A percentile compares a stretch with the other conserved stretches of the same genome.
These are phyloP conservation scores for Cryptotis parvus DNA, from an alignment of 2,113 vertebrate species.

Conservation along the genomic window DNA sequence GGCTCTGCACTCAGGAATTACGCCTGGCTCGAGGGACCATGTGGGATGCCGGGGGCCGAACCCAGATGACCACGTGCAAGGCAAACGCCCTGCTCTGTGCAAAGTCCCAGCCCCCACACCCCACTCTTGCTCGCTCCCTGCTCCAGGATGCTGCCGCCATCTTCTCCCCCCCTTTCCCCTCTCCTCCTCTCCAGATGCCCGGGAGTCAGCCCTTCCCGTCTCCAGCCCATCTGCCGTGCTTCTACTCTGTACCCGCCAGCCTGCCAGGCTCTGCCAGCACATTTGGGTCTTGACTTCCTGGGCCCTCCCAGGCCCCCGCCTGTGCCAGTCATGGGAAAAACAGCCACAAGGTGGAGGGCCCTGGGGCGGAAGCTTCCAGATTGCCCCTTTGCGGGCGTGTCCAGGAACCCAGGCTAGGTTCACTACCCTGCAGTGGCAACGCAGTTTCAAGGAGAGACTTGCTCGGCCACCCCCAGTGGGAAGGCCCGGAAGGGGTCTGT, in stretches of 20 bases:
- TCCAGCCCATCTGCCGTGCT: not conserved
- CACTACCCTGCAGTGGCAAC: too few species aligned
- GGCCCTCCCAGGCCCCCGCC: not conserved
- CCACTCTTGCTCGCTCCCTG: too few species aligned
- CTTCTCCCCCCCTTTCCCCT: not conserved
- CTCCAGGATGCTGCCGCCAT: not conserved
- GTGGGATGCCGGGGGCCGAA: too few species aligned
- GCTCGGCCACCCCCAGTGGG: not conserved
- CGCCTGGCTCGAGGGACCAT: too few species aligned
- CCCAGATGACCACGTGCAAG: too few species aligned
- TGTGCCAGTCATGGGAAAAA: not conserved
- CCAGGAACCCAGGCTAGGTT: not conserved
- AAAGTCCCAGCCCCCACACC: not conserved
- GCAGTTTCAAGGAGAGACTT: not conserved
- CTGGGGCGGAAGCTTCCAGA: rapidly evolving
- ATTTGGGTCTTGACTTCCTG: not conserved
- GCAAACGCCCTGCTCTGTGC: too few species aligned
- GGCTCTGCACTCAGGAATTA: too few species aligned
- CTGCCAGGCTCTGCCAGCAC: slow-evolving; percentile 11
- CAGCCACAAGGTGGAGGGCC: not conserved
- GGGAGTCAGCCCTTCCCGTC: not conserved
- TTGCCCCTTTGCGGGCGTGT: too few species aligned
- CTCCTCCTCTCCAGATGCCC: not conserved
- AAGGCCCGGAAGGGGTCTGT: not conserved
- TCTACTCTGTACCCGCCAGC: not conserved